These are phyloP conservation scores for Papilio protenor DNA, from an alignment of 2,888 invertebrate genomes.

Conservation along the genomic window DNA sequence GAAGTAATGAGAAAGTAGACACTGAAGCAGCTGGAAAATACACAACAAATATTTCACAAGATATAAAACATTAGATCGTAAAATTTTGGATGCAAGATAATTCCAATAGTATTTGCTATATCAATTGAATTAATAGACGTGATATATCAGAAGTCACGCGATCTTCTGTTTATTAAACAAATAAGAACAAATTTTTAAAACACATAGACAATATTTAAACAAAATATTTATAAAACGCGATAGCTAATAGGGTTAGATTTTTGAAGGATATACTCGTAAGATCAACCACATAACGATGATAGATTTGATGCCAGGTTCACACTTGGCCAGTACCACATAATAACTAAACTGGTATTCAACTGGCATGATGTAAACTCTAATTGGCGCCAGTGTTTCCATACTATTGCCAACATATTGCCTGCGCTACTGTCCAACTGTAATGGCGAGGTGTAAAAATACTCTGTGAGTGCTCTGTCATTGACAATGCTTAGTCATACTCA, in stretches of 20 bases:
- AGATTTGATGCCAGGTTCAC: not conserved
- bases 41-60: no score
- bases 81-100: no score
- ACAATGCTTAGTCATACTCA: not conserved
- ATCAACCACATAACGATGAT: not conserved
- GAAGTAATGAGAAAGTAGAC: no score
- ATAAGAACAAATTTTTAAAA: not conserved
- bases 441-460: not conserved
- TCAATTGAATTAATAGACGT: constrained; percentile 10
- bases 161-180: not conserved
- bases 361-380: no score
- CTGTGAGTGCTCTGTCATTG: not conserved
- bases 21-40: no score
- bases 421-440: no score
- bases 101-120: not conserved
- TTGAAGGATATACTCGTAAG: not conserved
- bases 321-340: no score
- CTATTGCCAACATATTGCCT: no score
- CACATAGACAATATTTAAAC: not conserved
- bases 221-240: not conserved
- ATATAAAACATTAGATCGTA: no score
- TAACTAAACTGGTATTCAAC: no score
- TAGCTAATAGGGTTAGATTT: not conserved
- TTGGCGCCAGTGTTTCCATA: no score
- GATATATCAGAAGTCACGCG: not conserved